A percentile compares a stretch with the other conserved stretches of the same genome.
These are phyloP conservation scores for Nyctibius grandis DNA, from an alignment of 2,797 vertebrate genomes.

Conservation along the genomic window DNA sequence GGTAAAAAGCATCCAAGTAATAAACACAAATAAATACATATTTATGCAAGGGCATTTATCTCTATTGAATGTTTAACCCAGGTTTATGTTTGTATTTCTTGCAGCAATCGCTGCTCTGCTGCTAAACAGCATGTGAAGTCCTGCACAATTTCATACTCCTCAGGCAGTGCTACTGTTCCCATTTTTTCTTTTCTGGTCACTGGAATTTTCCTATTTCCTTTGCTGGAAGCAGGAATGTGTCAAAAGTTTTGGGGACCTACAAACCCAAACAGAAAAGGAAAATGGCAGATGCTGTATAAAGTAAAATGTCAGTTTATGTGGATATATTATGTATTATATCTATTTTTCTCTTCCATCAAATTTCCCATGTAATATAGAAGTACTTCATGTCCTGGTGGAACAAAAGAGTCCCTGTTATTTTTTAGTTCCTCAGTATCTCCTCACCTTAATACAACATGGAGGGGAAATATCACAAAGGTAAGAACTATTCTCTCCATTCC, in stretches of 20 bases:
- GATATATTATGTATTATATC: neutral
- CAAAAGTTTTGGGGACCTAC: neutral
- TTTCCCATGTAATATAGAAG: neutral
- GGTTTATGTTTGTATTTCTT: neutral
- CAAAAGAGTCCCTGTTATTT: neutral
- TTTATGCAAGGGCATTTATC: neutral
- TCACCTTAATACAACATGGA: neutral
- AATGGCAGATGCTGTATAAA: neutral
- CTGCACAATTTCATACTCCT: neutral
- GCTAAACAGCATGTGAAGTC: neutral
- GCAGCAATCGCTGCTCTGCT: neutral
- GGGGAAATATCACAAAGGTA: neutral
- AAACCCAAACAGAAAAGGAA: neutral
- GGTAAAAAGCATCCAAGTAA: neutral
- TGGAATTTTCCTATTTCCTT: neutral
- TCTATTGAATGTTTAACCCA: neutral
- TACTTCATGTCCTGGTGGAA: neutral
- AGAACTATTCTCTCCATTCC: neutral
- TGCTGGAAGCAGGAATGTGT: neutral
- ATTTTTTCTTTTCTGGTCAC: neutral
- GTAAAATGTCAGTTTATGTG: neutral
- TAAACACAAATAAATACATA: neutral
- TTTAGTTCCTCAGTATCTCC: neutral
- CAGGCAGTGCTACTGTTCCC: neutral
- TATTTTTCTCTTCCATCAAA: neutral